Evolutionary conservation across 2,888 invertebrate genomes (phyloP), one percentile per base, ranked within the genome.

Genomic region (Drosophila tripunctata): DNA sequence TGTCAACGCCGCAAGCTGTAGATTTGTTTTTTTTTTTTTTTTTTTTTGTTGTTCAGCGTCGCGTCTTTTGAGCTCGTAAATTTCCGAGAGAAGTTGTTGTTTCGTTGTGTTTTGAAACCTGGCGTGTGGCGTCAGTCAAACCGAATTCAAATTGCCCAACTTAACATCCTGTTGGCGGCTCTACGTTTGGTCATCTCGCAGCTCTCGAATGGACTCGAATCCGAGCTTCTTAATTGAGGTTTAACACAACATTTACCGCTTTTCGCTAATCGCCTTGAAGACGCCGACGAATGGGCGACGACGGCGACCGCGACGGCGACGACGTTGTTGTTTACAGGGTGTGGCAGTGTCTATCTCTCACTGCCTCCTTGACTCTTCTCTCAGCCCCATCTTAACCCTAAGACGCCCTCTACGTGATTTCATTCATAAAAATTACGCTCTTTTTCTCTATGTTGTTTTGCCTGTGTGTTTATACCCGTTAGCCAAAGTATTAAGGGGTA

Each of bases 231-330:
- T 89, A 89, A 89, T 89, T 88, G 88, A 86, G 86, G 78, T 83
- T 87, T 86, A 87, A 86, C 89, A 88, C 87, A 88, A 81, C 89
- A 88, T 89, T 88, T 88, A 89, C 87, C 88, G 89, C 88, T 88
- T 87, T 86, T 85, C 78, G 83, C 81, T 87, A 89, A 89, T 88
- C 87, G 80, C 78, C 85, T 82, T 81, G 86, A 85, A 69, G 77
- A 61, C 57, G 75, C 79, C 77, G 76, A 52, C 70, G 57, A 5
- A 48, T 27, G 3, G 47, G 2, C 35, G 55, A 1, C 36, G 47
- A 4, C 33, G 36, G 4, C 24, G 35, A 4, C 15, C 35, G 1
- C 31, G 27, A 3, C 15, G 43, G 5, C 8, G 51, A 14, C 33
- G 17, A 51, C 44, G 15, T n/a, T n/a, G n/a, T n/a, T n/a, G n/a